phyloP scores from a whole-genome alignment of 2,888 invertebrate species.

The Theretra japonica region DNA sequence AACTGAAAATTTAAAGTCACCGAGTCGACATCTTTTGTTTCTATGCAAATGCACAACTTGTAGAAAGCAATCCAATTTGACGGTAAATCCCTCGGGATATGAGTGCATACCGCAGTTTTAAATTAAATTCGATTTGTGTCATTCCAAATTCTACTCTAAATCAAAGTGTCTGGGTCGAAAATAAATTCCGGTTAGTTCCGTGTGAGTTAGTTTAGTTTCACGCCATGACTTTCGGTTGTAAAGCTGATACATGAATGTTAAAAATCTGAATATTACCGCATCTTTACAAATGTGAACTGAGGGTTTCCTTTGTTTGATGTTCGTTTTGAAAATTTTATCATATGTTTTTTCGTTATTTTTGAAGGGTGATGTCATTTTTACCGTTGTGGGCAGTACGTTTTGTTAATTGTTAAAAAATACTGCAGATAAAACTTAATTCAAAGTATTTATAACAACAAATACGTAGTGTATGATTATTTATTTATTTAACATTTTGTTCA shows the following conservation, averaged over 20 bases:
- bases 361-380: not conserved
- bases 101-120: slow-evolving; percentile 69
- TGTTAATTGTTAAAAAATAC: not conserved
- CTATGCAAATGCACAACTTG: slow-evolving; percentile 77
- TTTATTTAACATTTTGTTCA: too few relatives aligned
- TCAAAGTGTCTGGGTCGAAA: slow-evolving; percentile 41
- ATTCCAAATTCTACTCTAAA: slow-evolving; percentile 50
- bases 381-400: not conserved
- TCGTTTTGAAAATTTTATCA: not conserved
- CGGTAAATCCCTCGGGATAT: slow-evolving; percentile 69
- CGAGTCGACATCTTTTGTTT: slow-evolving; percentile 55
- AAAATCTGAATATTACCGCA: slow-evolving; percentile 23
- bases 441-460: too few relatives aligned
- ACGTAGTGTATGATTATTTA: too few relatives aligned
- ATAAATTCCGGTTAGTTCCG: slow-evolving; percentile 10
- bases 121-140: slow-evolving; percentile 63
- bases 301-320: not conserved
- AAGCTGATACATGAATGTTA: slow-evolving; percentile 34
- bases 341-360: not conserved
- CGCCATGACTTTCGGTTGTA: slow-evolving; percentile 36
- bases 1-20: slow-evolving; percentile 35
- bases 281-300: slow-evolving; percentile 15
- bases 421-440: not conserved
- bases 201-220: slow-evolving; percentile 27
- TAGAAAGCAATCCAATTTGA: slow-evolving; percentile 78